Base-by-base conservation (phyloP, 2,888 invertebrate genomes). In the Cistogaster globosa region DNA sequence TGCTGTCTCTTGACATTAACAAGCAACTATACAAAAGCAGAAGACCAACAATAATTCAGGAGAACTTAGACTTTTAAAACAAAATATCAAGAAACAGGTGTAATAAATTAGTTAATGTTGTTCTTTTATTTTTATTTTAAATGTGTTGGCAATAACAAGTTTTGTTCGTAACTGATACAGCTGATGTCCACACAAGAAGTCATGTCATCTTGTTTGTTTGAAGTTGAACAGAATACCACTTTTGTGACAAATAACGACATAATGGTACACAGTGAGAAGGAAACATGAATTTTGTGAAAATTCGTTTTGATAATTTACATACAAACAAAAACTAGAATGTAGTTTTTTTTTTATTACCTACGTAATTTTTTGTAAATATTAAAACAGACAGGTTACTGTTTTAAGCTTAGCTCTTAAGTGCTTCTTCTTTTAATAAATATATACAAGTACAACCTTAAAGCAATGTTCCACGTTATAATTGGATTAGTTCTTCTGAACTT, bases 101-200 rank as follows among this genome's bases (percentile, higher is more conserved):
- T 72, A 83, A 83, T 83, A 83, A 83, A 83, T 83, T 51, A 51
- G 48, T n/a, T 60, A 67, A 76, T 53, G 67, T 65, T 69, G 45
- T 68, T 68, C 2, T 53, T 53, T 20, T 53, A 14, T 53, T 53
- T n/a, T 18, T 18, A 2, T 32, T 16, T 60, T 18, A 26, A 32
- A 71, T 83, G 71, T 65, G 71, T 77, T 77, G 65, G 77, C 60
- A 77, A 55, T 83, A 76, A 72, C 83, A 83, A 72, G 82, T 83
- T 77, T 65, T 76, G 38, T 65, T 53, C 58, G 51, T 58, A 71
- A 71, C 69, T 82, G 65, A 68, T 72, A 60, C 65, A 82, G 60
- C 65, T 63, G 68, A 69, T 75, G 68, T 36, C 53, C 51, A 58
- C 51, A 38, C 48, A 45, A 26, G 16, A 65, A 63, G 67, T 63